Evolutionary conservation across 2,888 invertebrate genomes (phyloP), one percentile per base, ranked within the genome.

Genomic region (Periphyllus acericola): DNA sequence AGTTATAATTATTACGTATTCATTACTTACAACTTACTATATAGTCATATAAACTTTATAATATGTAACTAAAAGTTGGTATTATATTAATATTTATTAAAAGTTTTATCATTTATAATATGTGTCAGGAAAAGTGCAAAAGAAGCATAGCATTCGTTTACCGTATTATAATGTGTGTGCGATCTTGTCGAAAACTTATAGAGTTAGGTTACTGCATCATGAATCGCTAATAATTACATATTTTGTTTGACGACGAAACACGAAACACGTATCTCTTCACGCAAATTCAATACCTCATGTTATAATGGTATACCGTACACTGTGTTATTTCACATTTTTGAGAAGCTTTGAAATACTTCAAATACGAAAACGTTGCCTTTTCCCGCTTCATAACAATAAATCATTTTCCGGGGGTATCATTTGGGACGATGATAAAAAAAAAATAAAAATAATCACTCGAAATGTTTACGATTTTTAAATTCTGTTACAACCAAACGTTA

Each of bases 41-140:
- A 66, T 68, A 75, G 75, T 72, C 82, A 52, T 46, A 46, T 68
- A 68, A 78, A 85, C 66, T 85, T 85, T 78, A n/a, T 78, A 46
- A 85, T 32, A 17, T 52, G 68, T 76, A 78, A 52, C 76, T 78
- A n/a, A 68, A 66, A 78, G 84, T 85, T 85, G 68, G 66, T 68
- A 52, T 78, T 46, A 68, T 85, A 85, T 78, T 84, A 46, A 76
- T 84, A 84, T 76, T 78, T 85, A 52, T 85, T 85, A 52, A 52
- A 85, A 85, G 84, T 85, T 85, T 76, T 78, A 85, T 78, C 84
- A 85, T 85, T 85, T 85, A 85, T 85, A 78, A 85, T 52, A 66
- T 29, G 68, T 78, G 76, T 34, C 66, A 34, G 46, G 32, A 68
- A 46, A 78, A 78, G 84, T 34, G 46, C 84, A 34, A 68, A 8